Evolutionary conservation across 2,113 vertebrate species (phyloP).

Genomic region (Anseranas semipalmata): DNA sequence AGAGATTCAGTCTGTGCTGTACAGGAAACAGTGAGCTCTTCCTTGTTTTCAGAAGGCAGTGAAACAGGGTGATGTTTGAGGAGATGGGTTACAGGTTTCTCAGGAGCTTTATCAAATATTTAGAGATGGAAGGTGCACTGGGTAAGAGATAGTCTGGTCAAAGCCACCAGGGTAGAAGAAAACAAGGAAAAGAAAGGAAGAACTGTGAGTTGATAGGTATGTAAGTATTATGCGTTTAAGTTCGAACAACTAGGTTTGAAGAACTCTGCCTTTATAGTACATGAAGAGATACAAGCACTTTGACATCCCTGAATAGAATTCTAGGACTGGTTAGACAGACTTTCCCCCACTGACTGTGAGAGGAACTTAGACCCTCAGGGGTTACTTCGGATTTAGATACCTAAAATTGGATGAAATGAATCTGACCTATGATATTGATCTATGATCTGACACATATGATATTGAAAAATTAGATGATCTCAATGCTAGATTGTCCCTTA

Average conservation of each 20-base stretch:
- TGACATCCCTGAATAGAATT: neutral
- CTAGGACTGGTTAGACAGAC: neutral
- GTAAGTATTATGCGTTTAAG: neutral
- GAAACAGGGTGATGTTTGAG: neutral
- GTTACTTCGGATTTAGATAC: neutral
- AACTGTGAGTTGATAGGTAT: neutral
- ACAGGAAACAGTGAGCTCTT: neutral
- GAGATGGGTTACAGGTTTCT: neutral
- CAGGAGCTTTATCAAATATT: neutral
- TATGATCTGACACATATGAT: fast-evolving
- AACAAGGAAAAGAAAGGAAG: neutral
- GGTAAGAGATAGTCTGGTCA: neutral
- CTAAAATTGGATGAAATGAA: neutral
- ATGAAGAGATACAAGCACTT: neutral
- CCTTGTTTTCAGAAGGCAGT: neutral
- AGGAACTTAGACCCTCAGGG: neutral
- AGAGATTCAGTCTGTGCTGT: neutral
- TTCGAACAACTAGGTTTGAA: neutral
- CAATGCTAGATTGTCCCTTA: neutral
- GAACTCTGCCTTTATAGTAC: neutral
- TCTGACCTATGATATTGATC: neutral
- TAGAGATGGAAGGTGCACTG: neutral
- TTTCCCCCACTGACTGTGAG: neutral
- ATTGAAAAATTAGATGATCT: neutral
- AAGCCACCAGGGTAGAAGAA: neutral